Evolutionary conservation across 2,888 invertebrate species (phyloP).

Genomic region (Polyommatus iphigenia): DNA sequence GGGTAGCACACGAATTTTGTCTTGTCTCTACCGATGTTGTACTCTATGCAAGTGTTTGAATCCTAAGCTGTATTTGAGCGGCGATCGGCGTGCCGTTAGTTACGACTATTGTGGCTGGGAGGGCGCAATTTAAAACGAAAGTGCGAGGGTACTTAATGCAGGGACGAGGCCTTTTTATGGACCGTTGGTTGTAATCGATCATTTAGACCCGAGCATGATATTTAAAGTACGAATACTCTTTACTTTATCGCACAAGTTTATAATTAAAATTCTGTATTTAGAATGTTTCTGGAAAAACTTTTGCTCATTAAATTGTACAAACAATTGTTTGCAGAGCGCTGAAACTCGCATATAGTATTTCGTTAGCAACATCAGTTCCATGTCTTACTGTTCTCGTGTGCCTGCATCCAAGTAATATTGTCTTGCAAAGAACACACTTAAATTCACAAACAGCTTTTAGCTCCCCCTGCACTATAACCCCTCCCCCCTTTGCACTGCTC

Average conservation of each 20-base stretch:
- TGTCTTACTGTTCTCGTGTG: conserved; percentile 32
- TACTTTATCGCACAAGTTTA: background rate
- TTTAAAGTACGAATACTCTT: conserved; percentile 2
- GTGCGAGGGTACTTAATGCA: conserved; percentile 49
- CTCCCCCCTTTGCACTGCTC: conserved; percentile 12
- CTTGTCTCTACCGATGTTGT: conserved; percentile 30
- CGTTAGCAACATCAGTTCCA: conserved; percentile 31
- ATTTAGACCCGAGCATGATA: conserved; percentile 43
- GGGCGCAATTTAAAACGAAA: conserved; percentile 47
- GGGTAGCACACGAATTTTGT: background rate
- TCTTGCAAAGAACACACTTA: conserved; percentile 44
- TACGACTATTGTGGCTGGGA: conserved; percentile 51
- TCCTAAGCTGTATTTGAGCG: conserved; percentile 44
- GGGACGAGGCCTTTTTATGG: conserved; percentile 51
- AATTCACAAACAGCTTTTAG: conserved; percentile 44
- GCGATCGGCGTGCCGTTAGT: conserved; percentile 60
- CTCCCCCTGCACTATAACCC: conserved; percentile 30
- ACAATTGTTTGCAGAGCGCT: background rate
- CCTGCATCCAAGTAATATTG: conserved; percentile 40
- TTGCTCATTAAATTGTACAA: background rate
- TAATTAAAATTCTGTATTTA: background rate
- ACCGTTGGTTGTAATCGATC: conserved; percentile 52
- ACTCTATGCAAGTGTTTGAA: conserved; percentile 37
- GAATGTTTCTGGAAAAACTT: conserved; percentile 2
- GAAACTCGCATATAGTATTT: conserved; percentile 16